These are phyloP conservation scores for Platyura marginata DNA, from an alignment of 1,140 invertebrate genomes.

Conservation along the genomic window DNA sequence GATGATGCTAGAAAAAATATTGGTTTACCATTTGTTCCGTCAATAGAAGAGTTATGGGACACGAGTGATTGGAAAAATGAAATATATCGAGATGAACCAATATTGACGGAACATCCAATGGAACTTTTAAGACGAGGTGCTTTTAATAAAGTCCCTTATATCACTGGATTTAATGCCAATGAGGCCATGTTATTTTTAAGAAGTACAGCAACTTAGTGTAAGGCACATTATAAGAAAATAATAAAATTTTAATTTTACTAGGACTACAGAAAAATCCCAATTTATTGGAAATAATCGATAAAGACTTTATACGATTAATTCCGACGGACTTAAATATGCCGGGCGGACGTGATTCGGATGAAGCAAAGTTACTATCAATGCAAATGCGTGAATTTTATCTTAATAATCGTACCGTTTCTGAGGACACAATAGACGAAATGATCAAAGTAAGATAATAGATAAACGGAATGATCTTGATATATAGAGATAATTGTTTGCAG, in stretches of 20 bases:
- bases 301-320: conserved; percentile 31
- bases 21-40: conserved; percentile 30
- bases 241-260: conserved; percentile 10
- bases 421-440: conserved; percentile 29
- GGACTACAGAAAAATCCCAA: conserved; percentile 33
- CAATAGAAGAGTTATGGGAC: conserved; percentile 21
- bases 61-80: conserved; percentile 7
- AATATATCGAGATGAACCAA: conserved; percentile 23
- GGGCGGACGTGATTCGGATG: conserved; percentile 11
- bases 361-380: conserved; percentile 21
- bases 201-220: too few relatives aligned
- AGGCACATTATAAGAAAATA: conserved; percentile 9
- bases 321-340: conserved; percentile 27
- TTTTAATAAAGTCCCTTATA: conserved; percentile 29
- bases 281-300: conserved; percentile 28
- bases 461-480: neutral
- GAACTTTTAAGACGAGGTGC: conserved; percentile 27
- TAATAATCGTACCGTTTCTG: conserved; percentile 28
- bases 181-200: conserved; percentile 32
- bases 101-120: conserved; percentile 33
- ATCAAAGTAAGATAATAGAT: conserved; percentile 24
- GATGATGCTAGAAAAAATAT: conserved; percentile 30
- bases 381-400: conserved; percentile 34
- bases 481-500: conserved; percentile 14
- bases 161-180: conserved; percentile 34